phyloP scores from a whole-genome alignment of 2,113 vertebrate genomes.

The Rhinopomastus cyanomelas region DNA sequence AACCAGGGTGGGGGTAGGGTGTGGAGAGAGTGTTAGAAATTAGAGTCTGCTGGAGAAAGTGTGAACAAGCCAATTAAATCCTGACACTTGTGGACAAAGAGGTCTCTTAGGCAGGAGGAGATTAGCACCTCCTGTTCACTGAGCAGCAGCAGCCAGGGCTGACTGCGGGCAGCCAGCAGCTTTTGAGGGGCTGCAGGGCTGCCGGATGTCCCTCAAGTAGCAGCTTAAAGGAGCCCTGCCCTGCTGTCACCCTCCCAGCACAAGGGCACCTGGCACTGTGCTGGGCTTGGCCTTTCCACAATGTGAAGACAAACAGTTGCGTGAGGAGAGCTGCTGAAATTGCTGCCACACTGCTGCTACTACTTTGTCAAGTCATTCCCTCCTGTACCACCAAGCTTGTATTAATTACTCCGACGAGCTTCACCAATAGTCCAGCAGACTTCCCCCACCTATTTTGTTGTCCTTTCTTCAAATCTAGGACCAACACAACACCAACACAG shows the following conservation, averaged over 20 bases:
- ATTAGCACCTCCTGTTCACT: conserved; percentile 55
- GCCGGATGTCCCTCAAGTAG: not conserved
- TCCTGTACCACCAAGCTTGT: not conserved
- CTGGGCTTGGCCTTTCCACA: not conserved
- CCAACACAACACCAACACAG: not conserved
- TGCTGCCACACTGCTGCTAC: not conserved
- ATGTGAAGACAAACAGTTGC: not conserved
- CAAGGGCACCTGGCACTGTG: not conserved
- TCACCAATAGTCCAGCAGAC: not conserved
- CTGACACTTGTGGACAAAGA: conserved; percentile 56
- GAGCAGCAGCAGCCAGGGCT: not conserved
- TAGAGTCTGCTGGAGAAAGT: conserved; percentile 46
- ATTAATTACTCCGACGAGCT: not conserved
- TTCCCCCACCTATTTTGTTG: not conserved
- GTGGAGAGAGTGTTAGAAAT: conserved; percentile 38
- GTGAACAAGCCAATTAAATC: conserved; percentile 68
- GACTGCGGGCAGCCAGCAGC: not conserved
- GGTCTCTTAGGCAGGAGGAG: conserved; percentile 54
- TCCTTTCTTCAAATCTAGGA: not conserved
- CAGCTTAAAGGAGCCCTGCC: not conserved
- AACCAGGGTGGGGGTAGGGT: not conserved
- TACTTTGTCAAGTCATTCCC: not conserved
- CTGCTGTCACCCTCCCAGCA: not conserved
- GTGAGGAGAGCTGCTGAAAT: not conserved
- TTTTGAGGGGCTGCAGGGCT: not conserved